phyloP scores from a whole-genome alignment of 1,140 invertebrate species.

The Drosophila pectinifera region DNA sequence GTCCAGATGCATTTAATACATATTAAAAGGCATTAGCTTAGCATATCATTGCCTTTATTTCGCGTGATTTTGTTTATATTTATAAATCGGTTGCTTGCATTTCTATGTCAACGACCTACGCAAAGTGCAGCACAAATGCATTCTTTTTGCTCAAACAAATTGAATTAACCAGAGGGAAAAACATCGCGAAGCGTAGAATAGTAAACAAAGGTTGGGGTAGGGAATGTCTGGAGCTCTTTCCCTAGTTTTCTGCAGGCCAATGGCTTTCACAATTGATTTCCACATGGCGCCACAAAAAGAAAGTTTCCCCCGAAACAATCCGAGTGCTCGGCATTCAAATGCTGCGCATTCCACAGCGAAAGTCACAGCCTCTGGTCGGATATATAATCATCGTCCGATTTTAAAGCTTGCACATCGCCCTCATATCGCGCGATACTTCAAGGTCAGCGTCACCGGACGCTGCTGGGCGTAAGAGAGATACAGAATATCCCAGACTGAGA shows the following conservation, averaged over 20 bases:
- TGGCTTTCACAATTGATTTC: slow-evolving; percentile 51
- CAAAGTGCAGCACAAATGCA: slow-evolving; percentile 11
- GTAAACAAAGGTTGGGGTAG: slow-evolving; percentile 31
- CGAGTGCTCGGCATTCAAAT: slow-evolving; percentile 39
- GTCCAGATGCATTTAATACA: not conserved
- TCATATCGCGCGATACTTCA: slow-evolving; percentile 43
- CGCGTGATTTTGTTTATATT: not conserved
- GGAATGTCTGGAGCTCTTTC: slow-evolving; percentile 32
- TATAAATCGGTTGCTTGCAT: too few relatives aligned
- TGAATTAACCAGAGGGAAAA: slow-evolving; percentile 14
- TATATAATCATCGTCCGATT: slow-evolving; percentile 43
- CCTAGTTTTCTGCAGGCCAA: not conserved
- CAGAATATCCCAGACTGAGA: slow-evolving; percentile 30
- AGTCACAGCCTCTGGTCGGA: slow-evolving; percentile 37
- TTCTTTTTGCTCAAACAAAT: slow-evolving; percentile 23
- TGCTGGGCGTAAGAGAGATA: slow-evolving; percentile 2
- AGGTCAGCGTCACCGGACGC: slow-evolving; percentile 25
- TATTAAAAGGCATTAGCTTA: not conserved
- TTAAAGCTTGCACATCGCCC: slow-evolving; percentile 36
- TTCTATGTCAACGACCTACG: slow-evolving; percentile 32
- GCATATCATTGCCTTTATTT: slow-evolving; percentile 5
- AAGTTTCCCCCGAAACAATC: slow-evolving; percentile 34
- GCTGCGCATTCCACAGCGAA: slow-evolving; percentile 39
- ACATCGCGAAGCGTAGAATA: not conserved
- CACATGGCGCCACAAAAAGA: slow-evolving; percentile 38